These are phyloP conservation scores for Oxystoma pomonae DNA, from an alignment of 2,888 invertebrate species.

Conservation along the genomic window DNA sequence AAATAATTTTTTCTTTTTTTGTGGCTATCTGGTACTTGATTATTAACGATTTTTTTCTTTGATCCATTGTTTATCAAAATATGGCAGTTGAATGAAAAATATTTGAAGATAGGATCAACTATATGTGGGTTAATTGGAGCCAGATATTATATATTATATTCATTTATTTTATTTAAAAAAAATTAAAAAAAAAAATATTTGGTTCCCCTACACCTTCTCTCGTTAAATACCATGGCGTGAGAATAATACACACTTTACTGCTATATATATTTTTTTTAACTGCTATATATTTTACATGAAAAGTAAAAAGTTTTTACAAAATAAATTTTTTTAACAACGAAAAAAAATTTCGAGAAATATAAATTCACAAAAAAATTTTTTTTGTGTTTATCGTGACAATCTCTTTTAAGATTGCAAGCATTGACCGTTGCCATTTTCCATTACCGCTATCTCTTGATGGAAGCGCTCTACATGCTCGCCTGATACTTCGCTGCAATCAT, in stretches of 20 bases:
- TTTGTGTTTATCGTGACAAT: background rate
- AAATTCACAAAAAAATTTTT: background rate
- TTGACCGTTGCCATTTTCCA: background rate
- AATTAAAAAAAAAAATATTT: background rate
- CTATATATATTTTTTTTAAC: background rate
- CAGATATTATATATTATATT: background rate
- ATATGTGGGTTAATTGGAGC: too few relatives aligned
- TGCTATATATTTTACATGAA: background rate
- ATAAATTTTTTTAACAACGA: background rate
- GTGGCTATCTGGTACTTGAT: too few relatives aligned
- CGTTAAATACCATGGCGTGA: background rate
- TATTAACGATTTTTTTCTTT: background rate
- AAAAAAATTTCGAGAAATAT: background rate
- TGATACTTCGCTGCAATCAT: too few relatives aligned
- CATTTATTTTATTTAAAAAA: background rate
- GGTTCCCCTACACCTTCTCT: background rate
- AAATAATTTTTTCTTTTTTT: too few relatives aligned
- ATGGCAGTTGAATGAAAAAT: background rate
- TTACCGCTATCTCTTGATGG: background rate
- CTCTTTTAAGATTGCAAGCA: background rate
- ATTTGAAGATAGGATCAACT: background rate
- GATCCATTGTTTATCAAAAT: background rate
- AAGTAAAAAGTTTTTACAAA: background rate
- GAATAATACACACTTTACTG: background rate
- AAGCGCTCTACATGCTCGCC: too few relatives aligned